phyloP scores from a whole-genome alignment of 2,888 invertebrate species.

The Luperina nickerlii region DNA sequence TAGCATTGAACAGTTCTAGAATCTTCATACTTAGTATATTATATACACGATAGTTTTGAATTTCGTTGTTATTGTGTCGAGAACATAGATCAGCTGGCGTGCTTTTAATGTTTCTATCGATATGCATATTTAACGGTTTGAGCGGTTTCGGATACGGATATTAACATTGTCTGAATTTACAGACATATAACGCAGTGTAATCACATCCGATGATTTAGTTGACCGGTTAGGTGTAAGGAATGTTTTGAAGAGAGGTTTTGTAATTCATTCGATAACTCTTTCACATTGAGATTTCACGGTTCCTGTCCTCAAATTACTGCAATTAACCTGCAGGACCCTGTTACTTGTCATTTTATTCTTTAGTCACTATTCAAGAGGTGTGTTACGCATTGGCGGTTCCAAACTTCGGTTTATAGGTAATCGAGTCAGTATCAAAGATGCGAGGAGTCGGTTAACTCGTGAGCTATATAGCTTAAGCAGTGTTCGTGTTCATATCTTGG shows the following conservation, averaged over 20 bases:
- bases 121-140: constrained; percentile 4
- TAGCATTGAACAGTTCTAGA: constrained; percentile 10
- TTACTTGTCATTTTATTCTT: background rate
- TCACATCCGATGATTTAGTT: background rate
- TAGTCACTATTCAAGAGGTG: background rate
- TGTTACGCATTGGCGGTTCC: background rate
- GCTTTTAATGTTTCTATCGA: constrained; percentile 10
- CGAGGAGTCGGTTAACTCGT: background rate
- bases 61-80: background rate
- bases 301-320: background rate
- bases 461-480: background rate
- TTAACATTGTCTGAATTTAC: constrained; percentile 31
- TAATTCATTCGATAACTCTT: background rate
- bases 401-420: background rate
- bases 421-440: background rate
- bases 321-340: background rate
- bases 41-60: background rate
- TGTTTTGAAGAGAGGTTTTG: background rate
- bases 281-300: background rate
- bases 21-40: background rate
- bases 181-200: background rate
- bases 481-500: background rate
- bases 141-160: constrained; percentile 25
- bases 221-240: background rate
- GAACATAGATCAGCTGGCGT: constrained; percentile 11